Conservation (phyloP, 2,888 invertebrate genomes). For the Agrochola lota region DNA sequence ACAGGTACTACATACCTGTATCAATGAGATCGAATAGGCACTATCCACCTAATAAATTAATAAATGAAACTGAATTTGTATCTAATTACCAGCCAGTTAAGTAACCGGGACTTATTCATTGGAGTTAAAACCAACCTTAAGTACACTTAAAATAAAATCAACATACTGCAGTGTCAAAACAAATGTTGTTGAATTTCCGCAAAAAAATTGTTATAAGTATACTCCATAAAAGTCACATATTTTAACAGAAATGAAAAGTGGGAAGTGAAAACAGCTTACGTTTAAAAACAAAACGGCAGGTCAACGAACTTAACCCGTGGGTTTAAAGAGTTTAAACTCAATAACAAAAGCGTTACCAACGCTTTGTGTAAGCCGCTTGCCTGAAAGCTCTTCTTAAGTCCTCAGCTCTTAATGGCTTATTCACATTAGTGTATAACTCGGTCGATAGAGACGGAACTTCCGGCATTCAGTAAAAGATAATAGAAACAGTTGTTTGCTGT, state of each 20-base stretch:
- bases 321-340: slow-evolving; percentile 25
- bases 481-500: slow-evolving; percentile 4
- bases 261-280: slow-evolving; percentile 19
- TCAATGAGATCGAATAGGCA: neutral
- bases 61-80: neutral
- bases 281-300: slow-evolving; percentile 39
- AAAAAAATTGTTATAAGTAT: neutral
- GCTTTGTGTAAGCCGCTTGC: slow-evolving; percentile 37
- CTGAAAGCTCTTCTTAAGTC: slow-evolving; percentile 45
- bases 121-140: neutral
- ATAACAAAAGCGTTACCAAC: slow-evolving; percentile 45
- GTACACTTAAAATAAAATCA: slow-evolving; percentile 1
- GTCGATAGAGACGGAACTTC: slow-evolving; percentile 30
- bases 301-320: slow-evolving; percentile 34
- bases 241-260: slow-evolving; percentile 33
- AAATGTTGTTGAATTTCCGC: slow-evolving; percentile 4
- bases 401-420: slow-evolving; percentile 41
- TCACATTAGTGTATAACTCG: slow-evolving; percentile 36
- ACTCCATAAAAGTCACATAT: slow-evolving; percentile 28
- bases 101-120: neutral
- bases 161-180: slow-evolving; percentile 9
- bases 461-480: slow-evolving; percentile 8
- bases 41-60: neutral
- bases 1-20: too few species aligned
- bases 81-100: neutral